A percentile compares a stretch with the other conserved stretches of the same genome.
Evolutionary conservation across 2,113 vertebrate genomes (phyloP).

Genomic region (Phylloscopus trochilus): DNA sequence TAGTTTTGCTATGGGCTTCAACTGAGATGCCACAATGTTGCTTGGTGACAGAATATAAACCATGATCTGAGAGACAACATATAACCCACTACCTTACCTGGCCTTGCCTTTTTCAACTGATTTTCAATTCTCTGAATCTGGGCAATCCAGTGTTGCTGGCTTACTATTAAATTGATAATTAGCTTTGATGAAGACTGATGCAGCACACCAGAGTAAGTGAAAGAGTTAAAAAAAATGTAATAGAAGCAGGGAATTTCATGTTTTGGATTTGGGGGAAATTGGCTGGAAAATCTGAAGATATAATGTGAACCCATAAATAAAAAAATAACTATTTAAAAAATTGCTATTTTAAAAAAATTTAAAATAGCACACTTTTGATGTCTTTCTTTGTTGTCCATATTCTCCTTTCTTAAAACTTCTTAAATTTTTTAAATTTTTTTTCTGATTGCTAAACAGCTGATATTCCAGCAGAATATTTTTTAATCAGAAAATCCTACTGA

Average conservation of each 20-base stretch:
- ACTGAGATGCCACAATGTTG: background rate
- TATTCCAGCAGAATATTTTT: background rate
- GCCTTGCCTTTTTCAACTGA: background rate
- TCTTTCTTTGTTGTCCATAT: background rate
- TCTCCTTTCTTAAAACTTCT: too few species aligned
- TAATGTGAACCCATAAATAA: background rate
- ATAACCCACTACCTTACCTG: background rate
- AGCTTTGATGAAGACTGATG: background rate
- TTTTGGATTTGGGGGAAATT: background rate
- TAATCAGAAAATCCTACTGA: background rate
- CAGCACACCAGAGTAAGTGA: background rate
- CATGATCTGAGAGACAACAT: background rate
- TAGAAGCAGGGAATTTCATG: background rate
- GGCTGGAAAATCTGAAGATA: background rate
- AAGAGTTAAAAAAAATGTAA: background rate
- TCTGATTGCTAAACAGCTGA: background rate
- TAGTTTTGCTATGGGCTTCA: background rate
- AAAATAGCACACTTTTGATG: background rate
- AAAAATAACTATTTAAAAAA: background rate
- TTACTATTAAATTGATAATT: background rate
- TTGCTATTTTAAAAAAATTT: background rate
- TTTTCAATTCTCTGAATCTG: background rate
- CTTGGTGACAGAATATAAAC: background rate
- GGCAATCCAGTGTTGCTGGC: background rate
- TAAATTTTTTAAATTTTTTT: background rate